Evolutionary conservation across 2,888 invertebrate genomes (phyloP).

Genomic region (Arctia plantaginis): DNA sequence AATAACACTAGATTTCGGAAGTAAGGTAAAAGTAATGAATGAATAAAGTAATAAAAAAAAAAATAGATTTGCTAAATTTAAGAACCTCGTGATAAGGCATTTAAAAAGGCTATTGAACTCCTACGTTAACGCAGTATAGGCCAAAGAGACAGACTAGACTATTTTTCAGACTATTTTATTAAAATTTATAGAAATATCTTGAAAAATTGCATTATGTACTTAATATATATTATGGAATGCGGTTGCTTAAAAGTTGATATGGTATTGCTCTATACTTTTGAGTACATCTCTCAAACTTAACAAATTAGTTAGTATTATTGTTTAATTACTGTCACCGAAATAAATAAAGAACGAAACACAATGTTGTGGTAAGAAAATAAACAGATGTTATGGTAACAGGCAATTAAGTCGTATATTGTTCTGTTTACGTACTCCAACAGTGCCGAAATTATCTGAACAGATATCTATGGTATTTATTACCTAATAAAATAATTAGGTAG

Average conservation of each 20-base stretch:
- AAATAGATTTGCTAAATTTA: no score
- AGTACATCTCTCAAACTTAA: background rate
- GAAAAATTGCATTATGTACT: no score
- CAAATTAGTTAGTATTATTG: background rate
- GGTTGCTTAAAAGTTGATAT: no score
- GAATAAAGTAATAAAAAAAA: no score
- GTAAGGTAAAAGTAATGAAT: background rate
- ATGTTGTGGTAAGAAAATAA: background rate
- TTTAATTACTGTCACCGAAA: background rate
- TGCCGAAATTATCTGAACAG: constrained; percentile 6
- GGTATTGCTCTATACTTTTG: background rate
- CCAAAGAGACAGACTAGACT: no score
- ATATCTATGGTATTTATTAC: constrained; percentile 1
- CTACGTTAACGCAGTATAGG: background rate
- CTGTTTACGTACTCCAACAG: background rate
- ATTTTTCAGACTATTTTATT: no score
- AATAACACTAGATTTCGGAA: background rate
- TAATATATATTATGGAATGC: background rate
- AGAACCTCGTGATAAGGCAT: no score
- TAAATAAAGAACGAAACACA: background rate
- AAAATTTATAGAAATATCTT: no score
- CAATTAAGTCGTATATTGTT: constrained; percentile 12
- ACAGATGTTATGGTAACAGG: constrained; percentile 5
- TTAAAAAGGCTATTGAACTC: no score
- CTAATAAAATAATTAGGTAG: background rate